phyloP scores from a whole-genome alignment of 1,140 invertebrate species.

The Rhagoletis zephyria region DNA sequence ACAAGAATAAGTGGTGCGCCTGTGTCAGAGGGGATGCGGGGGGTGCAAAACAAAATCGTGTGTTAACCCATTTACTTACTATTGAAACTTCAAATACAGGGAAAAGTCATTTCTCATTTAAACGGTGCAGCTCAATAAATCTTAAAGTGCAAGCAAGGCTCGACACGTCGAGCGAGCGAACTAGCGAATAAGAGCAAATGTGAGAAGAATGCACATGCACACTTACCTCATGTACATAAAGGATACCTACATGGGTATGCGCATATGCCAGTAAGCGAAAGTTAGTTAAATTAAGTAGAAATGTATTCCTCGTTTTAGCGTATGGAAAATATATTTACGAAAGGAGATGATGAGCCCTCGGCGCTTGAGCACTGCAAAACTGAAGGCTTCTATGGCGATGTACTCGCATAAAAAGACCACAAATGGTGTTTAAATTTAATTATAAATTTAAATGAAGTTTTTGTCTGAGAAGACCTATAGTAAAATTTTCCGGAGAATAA shows the following conservation, averaged over 20 bases:
- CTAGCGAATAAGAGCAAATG: neutral
- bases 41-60: conserved; percentile 7
- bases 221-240: neutral
- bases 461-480: too few species aligned
- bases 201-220: neutral
- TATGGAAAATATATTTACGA: too few species aligned
- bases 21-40: neutral
- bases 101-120: conserved; percentile 53
- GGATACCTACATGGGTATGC: neutral
- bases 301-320: too few species aligned
- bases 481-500: too few species aligned
- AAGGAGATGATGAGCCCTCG: too few species aligned
- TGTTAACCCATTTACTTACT: conserved; percentile 41
- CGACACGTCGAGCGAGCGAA: neutral
- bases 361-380: too few species aligned
- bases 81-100: conserved; percentile 48
- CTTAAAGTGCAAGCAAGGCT: conserved; percentile 43
- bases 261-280: neutral
- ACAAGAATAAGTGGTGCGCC: neutral
- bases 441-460: too few species aligned
- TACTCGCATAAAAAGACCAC: too few species aligned
- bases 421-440: too few species aligned
- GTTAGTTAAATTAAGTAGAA: too few species aligned
- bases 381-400: too few species aligned
- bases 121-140: conserved; percentile 47